Conservation (phyloP, 2,888 invertebrate genomes). For the Lycia hirtaria region DNA sequence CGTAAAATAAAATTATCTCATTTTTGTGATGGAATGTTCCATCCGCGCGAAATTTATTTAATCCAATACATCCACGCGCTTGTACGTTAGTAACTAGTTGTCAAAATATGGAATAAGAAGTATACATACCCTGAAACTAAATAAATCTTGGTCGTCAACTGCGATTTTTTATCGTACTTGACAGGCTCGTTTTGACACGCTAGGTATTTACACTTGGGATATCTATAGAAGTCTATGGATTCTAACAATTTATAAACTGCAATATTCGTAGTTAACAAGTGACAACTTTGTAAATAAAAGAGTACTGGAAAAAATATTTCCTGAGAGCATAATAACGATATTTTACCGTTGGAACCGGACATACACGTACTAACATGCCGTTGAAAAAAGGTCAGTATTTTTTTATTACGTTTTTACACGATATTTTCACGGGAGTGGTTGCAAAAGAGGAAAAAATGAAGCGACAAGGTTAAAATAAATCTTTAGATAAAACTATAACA, state of each 20-base stretch:
- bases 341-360: constrained; percentile 20
- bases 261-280: constrained; percentile 20
- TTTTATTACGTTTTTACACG: constrained; percentile 20
- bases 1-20: not conserved
- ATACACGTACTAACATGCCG: constrained; percentile 2
- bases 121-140: too few relatives aligned
- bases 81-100: too few relatives aligned
- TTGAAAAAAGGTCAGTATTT: constrained; percentile 7
- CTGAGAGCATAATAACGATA: constrained; percentile 16
- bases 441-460: not conserved
- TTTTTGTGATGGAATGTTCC: not conserved
- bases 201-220: too few relatives aligned
- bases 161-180: too few relatives aligned
- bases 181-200: too few relatives aligned
- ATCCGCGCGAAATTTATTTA: too few relatives aligned
- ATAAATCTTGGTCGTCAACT: too few relatives aligned
- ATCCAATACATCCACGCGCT: too few relatives aligned
- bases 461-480: not conserved
- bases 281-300: constrained; percentile 28
- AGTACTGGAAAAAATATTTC: constrained; percentile 14
- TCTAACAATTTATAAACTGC: too few relatives aligned
- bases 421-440: not conserved
- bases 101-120: too few relatives aligned
- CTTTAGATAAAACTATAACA: not conserved
- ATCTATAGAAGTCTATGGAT: too few relatives aligned